Evolutionary conservation across 1,140 invertebrate species (phyloP), one percentile per base, ranked within the genome.

Genomic region (Brachionus angularis): DNA sequence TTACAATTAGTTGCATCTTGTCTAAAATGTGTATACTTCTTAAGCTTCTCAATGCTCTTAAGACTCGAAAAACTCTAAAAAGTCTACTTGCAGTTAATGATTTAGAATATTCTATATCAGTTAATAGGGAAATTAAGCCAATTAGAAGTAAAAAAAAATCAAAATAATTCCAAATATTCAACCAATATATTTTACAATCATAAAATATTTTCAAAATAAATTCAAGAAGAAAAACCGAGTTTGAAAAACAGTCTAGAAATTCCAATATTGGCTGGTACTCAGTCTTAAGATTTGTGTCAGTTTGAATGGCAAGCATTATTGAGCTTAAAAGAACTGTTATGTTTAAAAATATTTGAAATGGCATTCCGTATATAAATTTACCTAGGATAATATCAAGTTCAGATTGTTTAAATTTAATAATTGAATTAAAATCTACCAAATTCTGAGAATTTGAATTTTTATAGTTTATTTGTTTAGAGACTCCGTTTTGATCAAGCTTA

Each of bases 131-230:
- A 23, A 58, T 58, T 14, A 58, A 16, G 18, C 53, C 53, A 18
- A 58, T 58, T 18, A 58, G 25, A 39, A 58, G 14, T 34, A 58
- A 58, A 18, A 58, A 58, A 58, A 58, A 58, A 23, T 58, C 53
- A 23, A 58, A 58, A 25, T 39, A 39, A 10, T 58, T 58, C 53
- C 53, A 58, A 10, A 58, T 23, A 23, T 58, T 58, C 16, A 25
- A 42, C 10, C 36, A 58, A 58, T 58, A 58, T 18, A 58, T 58
- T 58, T 58, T 58, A 58, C 36, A 58, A 39, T 16, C 36, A 34
- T 58, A 58, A 18, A 34, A 58, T 58, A 58, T 39, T 58, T 58
- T 58, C 4, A 58, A 34, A 39, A 58, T 39, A 39, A 58, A 58
- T 58, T 58, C 53, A 5, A 58, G 16, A 14, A 58, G 18, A 39